Conservation (phyloP, 2,797 vertebrate species). For the Typhlichthys subterraneus region DNA sequence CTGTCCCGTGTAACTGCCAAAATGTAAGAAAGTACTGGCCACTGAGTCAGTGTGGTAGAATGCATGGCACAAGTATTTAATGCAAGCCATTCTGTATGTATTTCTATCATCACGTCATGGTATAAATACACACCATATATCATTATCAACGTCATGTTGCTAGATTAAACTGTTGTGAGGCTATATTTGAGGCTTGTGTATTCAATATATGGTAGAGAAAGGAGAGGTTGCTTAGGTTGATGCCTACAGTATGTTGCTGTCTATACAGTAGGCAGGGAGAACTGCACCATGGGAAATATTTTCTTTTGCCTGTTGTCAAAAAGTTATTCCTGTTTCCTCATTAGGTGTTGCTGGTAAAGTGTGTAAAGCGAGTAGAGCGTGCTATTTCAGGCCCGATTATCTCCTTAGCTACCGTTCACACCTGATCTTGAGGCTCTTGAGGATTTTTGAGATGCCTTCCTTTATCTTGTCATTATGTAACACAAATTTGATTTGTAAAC, state of each 20-base stretch:
- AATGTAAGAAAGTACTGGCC: too few species aligned
- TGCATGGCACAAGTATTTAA: too few species aligned
- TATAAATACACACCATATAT: too few species aligned
- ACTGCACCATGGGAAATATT: constrained; percentile 20
- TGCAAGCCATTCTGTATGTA: too few species aligned
- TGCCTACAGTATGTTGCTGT: constrained; percentile 5
- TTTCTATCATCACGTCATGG: too few species aligned
- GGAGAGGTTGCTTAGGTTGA: background rate
- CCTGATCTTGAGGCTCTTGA: constrained; percentile 41
- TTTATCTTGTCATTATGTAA: background rate
- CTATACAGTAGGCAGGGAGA: constrained; percentile 3
- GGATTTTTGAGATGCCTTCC: constrained; percentile 8
- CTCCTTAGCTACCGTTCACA: constrained; percentile 42
- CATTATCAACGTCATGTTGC: too few species aligned
- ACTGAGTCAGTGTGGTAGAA: too few species aligned
- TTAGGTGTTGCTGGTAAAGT: constrained; percentile 12
- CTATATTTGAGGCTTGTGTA: background rate
- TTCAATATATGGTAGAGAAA: background rate
- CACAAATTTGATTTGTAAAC: constrained; percentile 14
- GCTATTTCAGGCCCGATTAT: constrained; percentile 24
- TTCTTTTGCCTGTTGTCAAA: constrained; percentile 36
- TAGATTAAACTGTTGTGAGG: background rate
- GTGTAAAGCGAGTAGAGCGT: constrained; percentile 1
- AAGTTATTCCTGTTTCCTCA: constrained; percentile 29
- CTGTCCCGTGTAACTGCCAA: too few species aligned